A percentile compares a stretch with the other conserved stretches of the same genome.
phyloP scores from a whole-genome alignment of 2,797 vertebrate genomes.

The Xiphorhynchus erythropygius region DNA sequence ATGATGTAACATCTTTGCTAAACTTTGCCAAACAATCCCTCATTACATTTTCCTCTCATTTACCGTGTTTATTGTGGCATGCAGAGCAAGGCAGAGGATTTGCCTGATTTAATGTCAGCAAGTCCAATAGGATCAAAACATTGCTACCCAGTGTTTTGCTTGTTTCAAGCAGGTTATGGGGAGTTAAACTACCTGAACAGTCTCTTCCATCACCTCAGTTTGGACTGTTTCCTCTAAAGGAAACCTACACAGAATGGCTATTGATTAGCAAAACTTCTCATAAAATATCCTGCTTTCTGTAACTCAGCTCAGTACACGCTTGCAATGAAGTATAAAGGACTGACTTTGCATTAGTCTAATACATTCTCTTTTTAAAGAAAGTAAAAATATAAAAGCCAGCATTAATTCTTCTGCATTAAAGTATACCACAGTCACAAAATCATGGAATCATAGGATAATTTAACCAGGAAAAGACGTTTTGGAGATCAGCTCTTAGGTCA shows the following conservation, averaged over 20 bases:
- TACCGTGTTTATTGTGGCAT: neutral
- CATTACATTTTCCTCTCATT: constrained; percentile 27
- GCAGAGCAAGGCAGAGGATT: neutral
- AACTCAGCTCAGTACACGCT: neutral
- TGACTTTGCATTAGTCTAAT: neutral
- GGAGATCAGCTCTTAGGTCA: neutral
- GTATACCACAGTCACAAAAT: neutral
- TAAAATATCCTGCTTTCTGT: neutral
- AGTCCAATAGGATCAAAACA: neutral
- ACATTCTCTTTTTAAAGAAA: neutral
- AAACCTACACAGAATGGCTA: neutral
- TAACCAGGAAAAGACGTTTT: neutral
- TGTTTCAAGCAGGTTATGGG: neutral
- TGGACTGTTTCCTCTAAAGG: neutral
- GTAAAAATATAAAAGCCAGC: neutral
- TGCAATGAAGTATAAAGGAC: neutral
- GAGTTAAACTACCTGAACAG: neutral
- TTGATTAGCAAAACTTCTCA: neutral
- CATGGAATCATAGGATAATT: neutral
- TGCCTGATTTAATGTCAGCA: neutral
- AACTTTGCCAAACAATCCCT: constrained; percentile 17
- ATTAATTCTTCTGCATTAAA: neutral
- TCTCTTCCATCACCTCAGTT: neutral
- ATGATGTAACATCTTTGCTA: neutral
- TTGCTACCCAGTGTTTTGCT: neutral